Evolutionary conservation across 2,797 vertebrate species (phyloP).

Genomic region (Dendrocincla tyrannina): DNA sequence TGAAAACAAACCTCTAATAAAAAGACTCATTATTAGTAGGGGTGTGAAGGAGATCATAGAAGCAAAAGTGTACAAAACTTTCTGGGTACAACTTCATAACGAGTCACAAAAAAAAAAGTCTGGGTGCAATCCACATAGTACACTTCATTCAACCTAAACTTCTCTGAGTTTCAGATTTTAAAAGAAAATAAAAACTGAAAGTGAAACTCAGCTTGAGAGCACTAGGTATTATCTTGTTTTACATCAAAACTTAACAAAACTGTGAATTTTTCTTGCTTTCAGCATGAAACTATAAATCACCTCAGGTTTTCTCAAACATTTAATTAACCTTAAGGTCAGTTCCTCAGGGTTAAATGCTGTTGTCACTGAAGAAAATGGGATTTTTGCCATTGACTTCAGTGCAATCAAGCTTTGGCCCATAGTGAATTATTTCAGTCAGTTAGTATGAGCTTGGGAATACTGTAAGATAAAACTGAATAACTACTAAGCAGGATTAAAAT

Average conservation of each 20-base stretch:
- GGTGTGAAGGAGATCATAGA: background rate
- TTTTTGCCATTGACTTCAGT: conserved; percentile 53
- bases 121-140: background rate
- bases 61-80: background rate
- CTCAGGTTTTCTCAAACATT: conserved; percentile 66
- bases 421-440: conserved; percentile 42
- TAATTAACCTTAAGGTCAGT: conserved; percentile 68
- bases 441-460: conserved; percentile 10
- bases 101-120: background rate
- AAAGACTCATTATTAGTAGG: background rate
- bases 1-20: conserved; percentile 31
- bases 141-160: background rate
- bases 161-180: conserved; percentile 9
- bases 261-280: conserved; percentile 58
- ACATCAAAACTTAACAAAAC: conserved; percentile 61
- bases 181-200: conserved; percentile 60
- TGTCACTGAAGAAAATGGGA: conserved; percentile 48
- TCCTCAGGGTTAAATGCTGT: conserved; percentile 61
- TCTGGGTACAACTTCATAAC: background rate
- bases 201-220: conserved; percentile 25
- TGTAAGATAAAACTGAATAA: conserved; percentile 14
- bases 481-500: background rate
- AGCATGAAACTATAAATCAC: conserved; percentile 66
- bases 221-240: conserved; percentile 57
- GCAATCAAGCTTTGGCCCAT: conserved; percentile 1